phyloP scores from a whole-genome alignment of 2,113 vertebrate genomes.

The Brachyhypopomus gauderio region DNA sequence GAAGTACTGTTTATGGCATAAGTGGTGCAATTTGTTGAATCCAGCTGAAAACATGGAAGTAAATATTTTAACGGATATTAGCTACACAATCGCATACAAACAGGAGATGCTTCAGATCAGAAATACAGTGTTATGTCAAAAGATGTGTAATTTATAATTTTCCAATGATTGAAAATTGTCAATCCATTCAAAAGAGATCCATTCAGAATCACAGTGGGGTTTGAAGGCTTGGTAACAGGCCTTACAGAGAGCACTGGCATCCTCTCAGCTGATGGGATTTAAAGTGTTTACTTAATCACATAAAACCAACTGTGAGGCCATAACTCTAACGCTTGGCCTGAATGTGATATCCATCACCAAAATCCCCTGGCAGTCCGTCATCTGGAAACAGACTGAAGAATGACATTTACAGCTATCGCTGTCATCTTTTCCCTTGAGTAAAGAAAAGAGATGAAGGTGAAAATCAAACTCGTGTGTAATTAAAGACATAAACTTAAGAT shows the following conservation, averaged over 20 bases:
- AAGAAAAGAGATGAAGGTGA: not conserved
- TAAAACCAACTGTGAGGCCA: constrained; percentile 30
- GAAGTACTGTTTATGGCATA: not conserved
- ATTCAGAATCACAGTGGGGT: not conserved
- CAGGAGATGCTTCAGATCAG: constrained; percentile 8
- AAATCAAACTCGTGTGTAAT: not conserved
- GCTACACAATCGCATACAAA: constrained; percentile 35
- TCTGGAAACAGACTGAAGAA: not conserved
- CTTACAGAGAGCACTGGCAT: not conserved
- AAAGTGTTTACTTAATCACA: constrained; percentile 47
- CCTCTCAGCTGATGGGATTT: constrained; percentile 33
- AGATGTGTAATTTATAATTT: constrained; percentile 33
- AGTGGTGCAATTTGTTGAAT: not conserved
- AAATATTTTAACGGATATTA: constrained; percentile 19
- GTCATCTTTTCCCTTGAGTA: no score
- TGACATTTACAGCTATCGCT: not conserved
- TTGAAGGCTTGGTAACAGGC: not conserved
- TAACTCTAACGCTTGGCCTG: constrained; percentile 26
- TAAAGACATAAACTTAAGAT: not conserved
- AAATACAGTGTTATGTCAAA: not conserved
- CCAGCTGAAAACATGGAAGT: not conserved
- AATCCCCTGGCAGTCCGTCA: not conserved
- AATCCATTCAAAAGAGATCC: not conserved
- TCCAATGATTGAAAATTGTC: constrained; percentile 2
- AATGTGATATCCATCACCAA: constrained; percentile 29